Conservation (phyloP, 2,888 invertebrate species). For the Drosophila differens region DNA sequence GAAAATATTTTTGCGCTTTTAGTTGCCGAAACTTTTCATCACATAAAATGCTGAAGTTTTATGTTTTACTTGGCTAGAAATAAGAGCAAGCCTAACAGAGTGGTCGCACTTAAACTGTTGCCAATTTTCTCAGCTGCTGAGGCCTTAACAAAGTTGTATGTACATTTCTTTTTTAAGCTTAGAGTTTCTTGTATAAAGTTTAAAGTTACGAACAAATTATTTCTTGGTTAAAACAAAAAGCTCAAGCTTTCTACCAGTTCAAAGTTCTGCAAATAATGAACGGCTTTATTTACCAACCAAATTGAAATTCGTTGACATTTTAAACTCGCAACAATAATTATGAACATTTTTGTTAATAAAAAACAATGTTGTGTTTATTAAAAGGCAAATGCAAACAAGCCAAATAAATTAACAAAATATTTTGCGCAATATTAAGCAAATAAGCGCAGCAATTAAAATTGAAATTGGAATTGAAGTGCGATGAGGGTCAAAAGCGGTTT, state of each 20-base stretch:
- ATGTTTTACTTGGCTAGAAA: slow-evolving; percentile 27
- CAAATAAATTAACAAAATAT: slow-evolving; percentile 37
- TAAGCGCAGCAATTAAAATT: slow-evolving; percentile 15
- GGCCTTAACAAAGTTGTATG: not conserved
- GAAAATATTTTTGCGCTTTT: slow-evolving; percentile 62
- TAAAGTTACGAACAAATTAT: not conserved
- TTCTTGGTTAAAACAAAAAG: not conserved
- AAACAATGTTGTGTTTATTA: slow-evolving; percentile 44
- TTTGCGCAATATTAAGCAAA: slow-evolving; percentile 28
- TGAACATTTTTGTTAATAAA: slow-evolving; percentile 37
- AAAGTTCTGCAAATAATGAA: not conserved
- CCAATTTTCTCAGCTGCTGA: slow-evolving; percentile 14
- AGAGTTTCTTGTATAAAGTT: not conserved
- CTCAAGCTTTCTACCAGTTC: not conserved
- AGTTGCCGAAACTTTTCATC: slow-evolving; percentile 61
- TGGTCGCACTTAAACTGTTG: slow-evolving; percentile 17
- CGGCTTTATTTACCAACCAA: slow-evolving; percentile 15
- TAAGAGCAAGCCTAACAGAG: slow-evolving; percentile 4
- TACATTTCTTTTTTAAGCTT: not conserved
- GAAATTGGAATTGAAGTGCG: slow-evolving; percentile 5
- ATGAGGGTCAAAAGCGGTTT: not conserved
- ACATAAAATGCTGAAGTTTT: slow-evolving; percentile 54
- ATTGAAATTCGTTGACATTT: slow-evolving; percentile 13
- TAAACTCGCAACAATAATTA: slow-evolving; percentile 21
- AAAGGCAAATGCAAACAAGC: slow-evolving; percentile 41